Base-by-base conservation (phyloP, 2,888 invertebrate species). In the Heliconius ethilla region DNA sequence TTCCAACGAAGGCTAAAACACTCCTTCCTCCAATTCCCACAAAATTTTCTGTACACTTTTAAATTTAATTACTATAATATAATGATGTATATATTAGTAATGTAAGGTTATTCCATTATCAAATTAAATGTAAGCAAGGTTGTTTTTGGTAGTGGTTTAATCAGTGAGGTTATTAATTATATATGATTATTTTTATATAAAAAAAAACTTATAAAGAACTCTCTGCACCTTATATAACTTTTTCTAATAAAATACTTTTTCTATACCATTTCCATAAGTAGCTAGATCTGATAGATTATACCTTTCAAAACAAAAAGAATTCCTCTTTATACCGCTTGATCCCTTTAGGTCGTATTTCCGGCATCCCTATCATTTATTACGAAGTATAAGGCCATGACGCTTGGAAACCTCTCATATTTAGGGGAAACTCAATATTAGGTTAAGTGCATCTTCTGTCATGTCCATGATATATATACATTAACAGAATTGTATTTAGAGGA, bases 291-390 rank as follows among this genome's bases (percentile, higher is more conserved):
- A 79, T 79, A 75, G 73, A 80, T 79, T 73, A 72, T 29, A 59
- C 40, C 75, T 70, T 70, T 63, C 65, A 67, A 79, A 80, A 80
- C 73, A 79, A 80, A 77, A 75, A 79, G 62, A 79, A 78, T 79
- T 79, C 80, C 80, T 75, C 76, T 76, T 80, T 78, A 81, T 82
- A 85, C 80, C 80, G 83, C 82, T 83, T 84, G 88, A 88, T 88
- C 88, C 88, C 87, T 81, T 72, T 69, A 76, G 75, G 70, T 72
- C 82, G 81, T 78, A 86, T 85, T 87, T 88, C 87, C 89, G 87
- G 83, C 65, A 74, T 84, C 83, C 86, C 85, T 84, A 87, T 89
- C 89, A 90, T 91, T 90, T 89, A 90, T 90, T 88, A 90, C 87
- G 80, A 83, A 85, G 87, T 84, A 88, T 88, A 87, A 83, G 83